Evolutionary conservation across 1,140 invertebrate genomes (phyloP), one percentile per base, ranked within the genome.

Genomic region (Centruroides vittatus): DNA sequence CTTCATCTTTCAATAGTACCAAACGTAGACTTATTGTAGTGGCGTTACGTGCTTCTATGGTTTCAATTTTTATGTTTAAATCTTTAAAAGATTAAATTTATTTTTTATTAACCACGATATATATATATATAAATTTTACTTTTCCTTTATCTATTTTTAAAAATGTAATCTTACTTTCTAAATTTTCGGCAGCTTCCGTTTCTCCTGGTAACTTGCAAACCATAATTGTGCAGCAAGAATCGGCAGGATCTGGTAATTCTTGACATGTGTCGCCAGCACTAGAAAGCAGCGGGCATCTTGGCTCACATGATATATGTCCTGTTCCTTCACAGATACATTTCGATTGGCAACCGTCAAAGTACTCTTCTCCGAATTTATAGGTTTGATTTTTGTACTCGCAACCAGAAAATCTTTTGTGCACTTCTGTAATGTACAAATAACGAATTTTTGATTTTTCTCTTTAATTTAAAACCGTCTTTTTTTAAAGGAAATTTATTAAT

Each of bases 21-120:
- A 93, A 88, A 3, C 87, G 79, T 61, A 92, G 78, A 65, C 85
- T 81, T 4, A 91, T 80, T 41, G 84, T 85, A 46, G 82, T 81
- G 1, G 85, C 81, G 66, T 89, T 86, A 46, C 89, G 55, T 7
- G 66, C 57, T 47, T 61, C 75, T 8, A 86, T 81, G 34, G 67
- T 61, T 23, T 66, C 48, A 11, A 68, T 60, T 13, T 64, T 62
- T 9, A 68, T 3, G 1, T 55, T 49, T 13, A 61, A 59, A 46
- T 47, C 62, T 64, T 36, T 9, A 58, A 59, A 53, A 13, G 5
- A 12, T 23, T 23, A 23, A 23, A 23, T 23, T 23, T 23, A 23
- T 23, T 23, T 23, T 23, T 23, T 23, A 23, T 23, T 23, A 23
- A 23, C 2, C 23, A 23, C 2, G 23, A 23, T 23, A 23, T 23